Evolutionary conservation across 2,888 invertebrate genomes (phyloP).

Genomic region (Tetranychus truncatus): DNA sequence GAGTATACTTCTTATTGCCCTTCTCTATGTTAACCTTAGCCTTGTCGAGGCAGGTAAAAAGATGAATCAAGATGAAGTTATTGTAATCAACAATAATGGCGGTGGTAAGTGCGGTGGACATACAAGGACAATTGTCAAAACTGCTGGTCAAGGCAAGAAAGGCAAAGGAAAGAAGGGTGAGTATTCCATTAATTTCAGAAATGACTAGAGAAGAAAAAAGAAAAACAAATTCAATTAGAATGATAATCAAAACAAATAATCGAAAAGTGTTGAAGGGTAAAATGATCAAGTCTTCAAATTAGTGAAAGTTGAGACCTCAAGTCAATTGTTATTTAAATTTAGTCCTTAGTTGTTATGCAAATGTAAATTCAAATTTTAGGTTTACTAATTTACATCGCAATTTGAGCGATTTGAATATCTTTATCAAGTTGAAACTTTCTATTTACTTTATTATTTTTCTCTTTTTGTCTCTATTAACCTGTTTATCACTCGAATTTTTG

Average conservation of each 20-base stretch:
- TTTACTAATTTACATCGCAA: too few species aligned
- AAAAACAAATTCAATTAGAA: neutral
- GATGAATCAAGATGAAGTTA: neutral
- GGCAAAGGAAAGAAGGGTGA: slow-evolving; percentile 4
- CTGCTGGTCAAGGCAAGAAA: neutral
- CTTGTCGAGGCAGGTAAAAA: slow-evolving; percentile 2
- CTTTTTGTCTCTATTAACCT: neutral
- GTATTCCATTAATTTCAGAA: neutral
- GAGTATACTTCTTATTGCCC: neutral
- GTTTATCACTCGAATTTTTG: neutral
- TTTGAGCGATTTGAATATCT: too few species aligned
- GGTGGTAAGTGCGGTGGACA: neutral
- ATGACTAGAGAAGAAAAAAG: too few species aligned
- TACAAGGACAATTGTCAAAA: slow-evolving; percentile 9
- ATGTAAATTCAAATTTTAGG: too few species aligned
- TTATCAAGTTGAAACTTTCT: neutral
- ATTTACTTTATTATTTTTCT: neutral
- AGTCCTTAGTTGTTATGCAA: too few species aligned
- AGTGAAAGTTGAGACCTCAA: too few species aligned
- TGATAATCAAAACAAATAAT: neutral
- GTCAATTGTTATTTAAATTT: too few species aligned
- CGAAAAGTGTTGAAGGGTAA: neutral
- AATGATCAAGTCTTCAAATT: neutral
- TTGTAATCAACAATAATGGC: neutral
- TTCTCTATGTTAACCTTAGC: slow-evolving; percentile 3